phyloP scores from a whole-genome alignment of 2,113 vertebrate species.

The Austrofundulus limnaeus region DNA sequence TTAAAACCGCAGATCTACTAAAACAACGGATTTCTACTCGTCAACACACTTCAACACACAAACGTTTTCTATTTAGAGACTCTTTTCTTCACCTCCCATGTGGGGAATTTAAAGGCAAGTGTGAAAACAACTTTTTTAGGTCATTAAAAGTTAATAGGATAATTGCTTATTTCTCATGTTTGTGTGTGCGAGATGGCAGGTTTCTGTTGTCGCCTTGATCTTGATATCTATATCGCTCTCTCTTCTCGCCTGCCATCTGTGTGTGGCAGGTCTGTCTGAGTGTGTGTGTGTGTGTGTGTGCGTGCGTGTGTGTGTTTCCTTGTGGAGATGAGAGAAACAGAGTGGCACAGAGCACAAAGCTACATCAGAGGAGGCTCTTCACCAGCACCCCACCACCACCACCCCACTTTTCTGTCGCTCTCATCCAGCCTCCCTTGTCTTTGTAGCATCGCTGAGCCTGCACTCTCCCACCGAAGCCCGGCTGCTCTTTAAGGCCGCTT shows the following conservation, averaged over 20 bases:
- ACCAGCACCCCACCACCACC: constrained; percentile 23
- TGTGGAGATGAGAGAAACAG: constrained; percentile 59
- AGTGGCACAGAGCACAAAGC: constrained; percentile 64
- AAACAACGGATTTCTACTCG: constrained; percentile 15
- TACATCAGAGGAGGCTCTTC: constrained; percentile 67
- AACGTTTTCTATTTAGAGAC: constrained; percentile 58
- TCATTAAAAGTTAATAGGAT: constrained; percentile 73
- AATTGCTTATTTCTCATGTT: constrained; percentile 69
- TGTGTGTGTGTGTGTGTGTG: constrained; percentile 34
- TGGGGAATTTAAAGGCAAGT: constrained; percentile 35
- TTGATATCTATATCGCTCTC: constrained; percentile 45
- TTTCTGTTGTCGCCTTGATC: constrained; percentile 24
- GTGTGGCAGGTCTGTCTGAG: constrained; percentile 5
- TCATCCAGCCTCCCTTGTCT: constrained; percentile 62
- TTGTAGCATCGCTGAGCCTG: constrained; percentile 76
- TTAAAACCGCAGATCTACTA: constrained; percentile 3
- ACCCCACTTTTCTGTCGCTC: constrained; percentile 28
- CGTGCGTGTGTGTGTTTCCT: constrained; percentile 8
- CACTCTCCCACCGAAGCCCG: constrained; percentile 67
- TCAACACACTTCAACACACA: constrained; percentile 7
- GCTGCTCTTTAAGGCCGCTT: constrained; percentile 71
- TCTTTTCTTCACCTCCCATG: constrained; percentile 39
- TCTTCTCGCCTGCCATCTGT: constrained; percentile 9
- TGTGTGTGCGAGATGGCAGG: constrained; percentile 19
- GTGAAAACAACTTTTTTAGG: constrained; percentile 68